phyloP scores from a whole-genome alignment of 1,140 invertebrate species.

The Proctacanthus coquilletti region DNA sequence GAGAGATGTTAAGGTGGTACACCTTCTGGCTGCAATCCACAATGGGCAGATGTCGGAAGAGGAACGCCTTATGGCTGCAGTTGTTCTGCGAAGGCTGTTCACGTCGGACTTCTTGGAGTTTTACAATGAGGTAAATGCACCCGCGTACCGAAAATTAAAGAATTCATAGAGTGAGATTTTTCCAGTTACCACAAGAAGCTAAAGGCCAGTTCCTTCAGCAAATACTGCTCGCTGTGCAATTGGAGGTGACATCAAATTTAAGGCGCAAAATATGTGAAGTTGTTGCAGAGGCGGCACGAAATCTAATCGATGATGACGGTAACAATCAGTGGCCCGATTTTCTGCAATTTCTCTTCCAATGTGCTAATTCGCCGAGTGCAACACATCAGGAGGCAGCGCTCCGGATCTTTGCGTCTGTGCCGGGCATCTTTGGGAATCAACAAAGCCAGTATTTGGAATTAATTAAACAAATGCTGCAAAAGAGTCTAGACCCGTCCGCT shows the following conservation, averaged over 20 bases:
- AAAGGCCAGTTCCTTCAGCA: slow-evolving; percentile 74
- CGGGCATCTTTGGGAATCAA: slow-evolving; percentile 92
- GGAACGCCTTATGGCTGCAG: slow-evolving; percentile 71
- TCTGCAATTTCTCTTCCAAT: slow-evolving; percentile 90
- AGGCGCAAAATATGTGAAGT: slow-evolving; percentile 87
- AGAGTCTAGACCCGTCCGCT: slow-evolving; percentile 54
- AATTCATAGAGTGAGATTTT: slow-evolving; percentile 5
- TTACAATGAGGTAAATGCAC: slow-evolving; percentile 48
- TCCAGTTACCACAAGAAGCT: slow-evolving; percentile 59
- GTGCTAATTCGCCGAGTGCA: slow-evolving; percentile 65
- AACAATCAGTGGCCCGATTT: slow-evolving; percentile 96
- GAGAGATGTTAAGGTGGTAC: slow-evolving; percentile 59
- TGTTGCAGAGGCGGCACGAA: slow-evolving; percentile 83
- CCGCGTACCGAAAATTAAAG: not conserved
- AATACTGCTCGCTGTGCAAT: slow-evolving; percentile 65
- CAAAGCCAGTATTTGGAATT: slow-evolving; percentile 80
- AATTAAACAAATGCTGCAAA: slow-evolving; percentile 87
- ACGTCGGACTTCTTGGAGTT: slow-evolving; percentile 81
- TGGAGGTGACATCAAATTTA: slow-evolving; percentile 60
- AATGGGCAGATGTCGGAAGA: slow-evolving; percentile 61
- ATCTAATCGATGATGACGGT: slow-evolving; percentile 91
- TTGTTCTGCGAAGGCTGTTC: slow-evolving; percentile 78
- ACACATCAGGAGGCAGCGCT: slow-evolving; percentile 86
- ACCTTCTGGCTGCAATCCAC: slow-evolving; percentile 59
- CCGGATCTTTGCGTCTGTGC: slow-evolving; percentile 88